phyloP scores from a whole-genome alignment of 2,797 vertebrate genomes.

The Toxotes lorentzi region DNA sequence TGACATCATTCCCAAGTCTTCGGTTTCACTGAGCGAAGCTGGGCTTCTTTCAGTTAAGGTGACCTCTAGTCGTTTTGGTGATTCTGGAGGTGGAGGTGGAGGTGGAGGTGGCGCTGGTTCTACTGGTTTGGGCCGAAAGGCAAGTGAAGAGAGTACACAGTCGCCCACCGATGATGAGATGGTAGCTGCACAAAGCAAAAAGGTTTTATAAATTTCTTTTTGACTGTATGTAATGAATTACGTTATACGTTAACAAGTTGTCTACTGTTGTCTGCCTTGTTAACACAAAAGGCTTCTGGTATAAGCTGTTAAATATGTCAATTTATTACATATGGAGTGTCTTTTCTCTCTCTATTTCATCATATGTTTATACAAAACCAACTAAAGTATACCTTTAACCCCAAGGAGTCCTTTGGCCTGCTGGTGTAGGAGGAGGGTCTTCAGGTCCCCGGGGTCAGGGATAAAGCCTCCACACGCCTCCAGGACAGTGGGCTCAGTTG shows the following conservation, averaged over 20 bases:
- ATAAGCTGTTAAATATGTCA: background rate
- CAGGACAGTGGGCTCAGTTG: conserved; percentile 68
- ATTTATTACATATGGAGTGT: background rate
- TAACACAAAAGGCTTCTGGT: background rate
- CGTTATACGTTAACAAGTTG: background rate
- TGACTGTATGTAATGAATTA: background rate
- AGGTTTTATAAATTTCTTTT: background rate
- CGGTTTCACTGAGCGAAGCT: conserved; percentile 55
- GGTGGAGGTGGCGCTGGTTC: conserved; percentile 36
- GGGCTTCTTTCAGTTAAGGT: conserved; percentile 37
- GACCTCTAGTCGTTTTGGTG: conserved; percentile 48
- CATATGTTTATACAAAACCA: background rate
- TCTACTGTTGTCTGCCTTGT: background rate
- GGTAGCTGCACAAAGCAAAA: conserved; percentile 67
- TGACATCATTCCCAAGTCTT: conserved; percentile 69
- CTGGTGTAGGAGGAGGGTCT: conserved; percentile 79
- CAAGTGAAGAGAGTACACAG: conserved; percentile 78
- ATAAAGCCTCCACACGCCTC: conserved; percentile 81
- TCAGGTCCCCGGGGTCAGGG: conserved; percentile 76
- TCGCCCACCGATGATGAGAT: conserved; percentile 80
- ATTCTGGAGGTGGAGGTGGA: conserved; percentile 18
- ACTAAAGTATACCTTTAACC: conserved; percentile 71
- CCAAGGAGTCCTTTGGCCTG: conserved; percentile 77
- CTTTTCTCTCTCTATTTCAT: background rate
- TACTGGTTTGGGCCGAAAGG: conserved; percentile 63